These are phyloP conservation scores for Urocyon cinereoargenteus DNA, from an alignment of 2,797 vertebrate species.

Conservation along the genomic window DNA sequence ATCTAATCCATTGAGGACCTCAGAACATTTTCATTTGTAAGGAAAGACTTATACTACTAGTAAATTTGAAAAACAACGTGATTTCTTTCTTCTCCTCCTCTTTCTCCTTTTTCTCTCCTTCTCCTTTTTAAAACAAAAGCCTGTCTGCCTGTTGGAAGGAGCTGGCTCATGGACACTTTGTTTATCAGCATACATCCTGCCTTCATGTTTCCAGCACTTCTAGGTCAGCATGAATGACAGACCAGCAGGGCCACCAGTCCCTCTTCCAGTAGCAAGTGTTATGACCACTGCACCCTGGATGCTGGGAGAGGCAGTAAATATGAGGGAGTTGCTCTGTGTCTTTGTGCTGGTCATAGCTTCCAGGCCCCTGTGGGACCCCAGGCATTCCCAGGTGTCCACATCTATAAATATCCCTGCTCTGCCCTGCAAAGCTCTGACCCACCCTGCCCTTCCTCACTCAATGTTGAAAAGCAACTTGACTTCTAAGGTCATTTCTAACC, in stretches of 20 bases:
- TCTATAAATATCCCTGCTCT: neutral
- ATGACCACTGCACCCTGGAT: neutral
- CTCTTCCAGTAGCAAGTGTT: neutral
- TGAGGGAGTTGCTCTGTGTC: neutral
- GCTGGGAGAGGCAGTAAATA: neutral
- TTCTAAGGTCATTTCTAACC: neutral
- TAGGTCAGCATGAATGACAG: neutral
- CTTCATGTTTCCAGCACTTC: neutral
- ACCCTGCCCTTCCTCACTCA: neutral
- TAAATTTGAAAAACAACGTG: neutral
- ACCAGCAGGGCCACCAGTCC: neutral
- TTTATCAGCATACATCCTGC: neutral
- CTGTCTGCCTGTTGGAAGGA: neutral
- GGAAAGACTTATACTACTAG: neutral
- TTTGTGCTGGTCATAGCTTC: neutral
- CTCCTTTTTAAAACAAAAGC: neutral
- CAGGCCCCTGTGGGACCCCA: neutral
- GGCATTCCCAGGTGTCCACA: neutral
- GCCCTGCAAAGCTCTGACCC: neutral
- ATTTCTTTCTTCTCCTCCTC: neutral
- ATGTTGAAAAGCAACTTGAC: constrained; percentile 10
- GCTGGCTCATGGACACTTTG: neutral
- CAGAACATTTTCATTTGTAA: neutral
- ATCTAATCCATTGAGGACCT: neutral
- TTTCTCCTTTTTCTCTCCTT: neutral